phyloP scores from a whole-genome alignment of 37 sponge, comb jelly and placozoan species.

The Agelas oroides region DNA sequence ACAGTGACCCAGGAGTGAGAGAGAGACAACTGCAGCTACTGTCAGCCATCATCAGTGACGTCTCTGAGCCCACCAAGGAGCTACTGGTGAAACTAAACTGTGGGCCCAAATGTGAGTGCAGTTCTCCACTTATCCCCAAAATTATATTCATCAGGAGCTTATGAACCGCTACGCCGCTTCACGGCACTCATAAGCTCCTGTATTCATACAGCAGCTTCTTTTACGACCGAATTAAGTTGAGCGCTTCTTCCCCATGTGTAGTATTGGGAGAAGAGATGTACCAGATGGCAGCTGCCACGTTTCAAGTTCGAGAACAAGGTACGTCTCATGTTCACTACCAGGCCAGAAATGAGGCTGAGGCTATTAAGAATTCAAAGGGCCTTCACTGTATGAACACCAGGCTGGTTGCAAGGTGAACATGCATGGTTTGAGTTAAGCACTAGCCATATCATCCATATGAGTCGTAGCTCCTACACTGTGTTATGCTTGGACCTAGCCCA shows the following conservation, averaged over 20 bases:
- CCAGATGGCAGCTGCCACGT: conserved; percentile 49
- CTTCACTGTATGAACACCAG: too few species aligned
- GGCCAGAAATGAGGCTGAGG: too few species aligned
- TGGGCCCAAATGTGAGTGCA: conserved; percentile 40
- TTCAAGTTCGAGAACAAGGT: conserved; percentile 37
- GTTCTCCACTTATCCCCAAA: neutral
- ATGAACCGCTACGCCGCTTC: too few species aligned
- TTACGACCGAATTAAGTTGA: too few species aligned
- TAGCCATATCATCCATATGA: too few species aligned
- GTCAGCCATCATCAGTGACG: conserved; percentile 8
- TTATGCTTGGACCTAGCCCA: too few species aligned
- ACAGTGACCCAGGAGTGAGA: conserved; percentile 9
- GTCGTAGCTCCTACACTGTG: too few species aligned
- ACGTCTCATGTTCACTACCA: neutral
- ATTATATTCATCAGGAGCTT: neutral
- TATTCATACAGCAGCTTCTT: neutral
- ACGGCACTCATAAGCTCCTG: too few species aligned
- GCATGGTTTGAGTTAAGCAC: too few species aligned
- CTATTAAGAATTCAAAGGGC: too few species aligned
- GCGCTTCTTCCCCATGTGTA: neutral
- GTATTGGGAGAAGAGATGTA: conserved; percentile 58
- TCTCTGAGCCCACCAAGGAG: conserved; percentile 37
- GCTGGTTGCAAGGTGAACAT: too few species aligned
- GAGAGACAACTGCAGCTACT: conserved; percentile 45
- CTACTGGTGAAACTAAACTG: conserved; percentile 44